Base-by-base conservation (phyloP, 2,888 invertebrate species). In the Salticus scenicus region DNA sequence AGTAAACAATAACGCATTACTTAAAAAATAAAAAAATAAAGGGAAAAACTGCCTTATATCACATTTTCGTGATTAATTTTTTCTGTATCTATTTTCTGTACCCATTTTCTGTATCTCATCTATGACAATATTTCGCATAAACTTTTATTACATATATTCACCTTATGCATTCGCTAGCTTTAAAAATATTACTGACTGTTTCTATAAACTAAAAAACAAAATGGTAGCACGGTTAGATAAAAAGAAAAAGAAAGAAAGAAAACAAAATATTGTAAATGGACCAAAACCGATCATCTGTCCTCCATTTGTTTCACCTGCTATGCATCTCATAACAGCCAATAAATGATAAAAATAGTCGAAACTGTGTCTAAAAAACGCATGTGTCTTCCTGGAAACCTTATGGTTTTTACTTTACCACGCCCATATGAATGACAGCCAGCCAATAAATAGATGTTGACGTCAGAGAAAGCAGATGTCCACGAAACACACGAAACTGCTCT, bases 381-480 rank as follows among this genome's bases (percentile, higher is more conserved):
- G 30, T 77, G 71, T 47, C 73, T 73, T 84, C 77, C 67, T 66
- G 77, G 67, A 78, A 84, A 84, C 77, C 77, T 78, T 73, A 77
- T 69, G 72, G 83, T n/a, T 84, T 66, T 37, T 66, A 72, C 73
- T 57, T 73, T 77, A 77, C 83, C 83, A 67, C 83, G 83, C 83
- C 83, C 83, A 77, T 73, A 28, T 30, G 66, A 84, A 84, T 84
- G 83, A 84, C 83, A 84, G 77, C 77, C 83, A 77, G 28, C 83
- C 83, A 84, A 84, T 84, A 84, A 84, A 84, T 84, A 57, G 66
- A 67, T 27, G 77, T 28, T 84, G 83, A 84, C 83, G 83, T 84
- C 77, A 84, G 42, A 77, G 41, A 77, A 73, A 84, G 77, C 77
- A 84, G 83, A 84, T 84, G 83, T 84, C 83, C 67, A 51, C 37